Base-by-base conservation (phyloP, 2,888 invertebrate species). In the Brachyopa scutellaris region DNA sequence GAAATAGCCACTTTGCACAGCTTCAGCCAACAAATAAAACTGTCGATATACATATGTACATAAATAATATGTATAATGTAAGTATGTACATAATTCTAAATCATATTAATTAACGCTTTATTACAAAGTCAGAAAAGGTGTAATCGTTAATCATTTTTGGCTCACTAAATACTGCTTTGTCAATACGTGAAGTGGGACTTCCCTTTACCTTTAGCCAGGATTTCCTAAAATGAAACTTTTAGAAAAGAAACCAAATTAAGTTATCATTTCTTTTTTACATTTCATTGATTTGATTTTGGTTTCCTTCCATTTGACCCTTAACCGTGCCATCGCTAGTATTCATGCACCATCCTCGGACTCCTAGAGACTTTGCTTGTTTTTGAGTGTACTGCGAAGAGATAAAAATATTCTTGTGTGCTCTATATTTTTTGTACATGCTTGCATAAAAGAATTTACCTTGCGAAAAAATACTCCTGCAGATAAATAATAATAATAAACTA, bases 151-250 rank as follows among this genome's bases (percentile, higher is more conserved):
- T 92, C 76, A 92, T 91, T 80, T 92, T 92, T 76, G 93, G 92
- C 86, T 95, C 94, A 13, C 91, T 91, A 88, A 96, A 96, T 80
- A 94, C 93, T 0, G 93, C 93, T 88, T 93, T 95, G 6, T 95
- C 94, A 84, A 96, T 95, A 84, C 91, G 91, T 47, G 95, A 95
- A 84, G 92, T 92, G 0, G 96, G 96, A 88, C 96, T 96, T 40
- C 96, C 96, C 3, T 92, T 93, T 26, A 91, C 91, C 85, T 92
- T 91, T 59, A 96, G 59, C 90, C 89, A 90, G 17, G 85, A 77
- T 72, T 88, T 88, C 89, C 89, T 90, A 40, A 21, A 85, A 86
- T 64, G 45, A 70, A 29, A 6, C 9, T 40, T 42, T n/a, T n/a
- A n/a, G 5, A n/a, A 23, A 3, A n/a, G n/a, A 5, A 19, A 33